Base-by-base conservation (phyloP, 2,113 vertebrate species). In the Ceyx cyanopectus region DNA sequence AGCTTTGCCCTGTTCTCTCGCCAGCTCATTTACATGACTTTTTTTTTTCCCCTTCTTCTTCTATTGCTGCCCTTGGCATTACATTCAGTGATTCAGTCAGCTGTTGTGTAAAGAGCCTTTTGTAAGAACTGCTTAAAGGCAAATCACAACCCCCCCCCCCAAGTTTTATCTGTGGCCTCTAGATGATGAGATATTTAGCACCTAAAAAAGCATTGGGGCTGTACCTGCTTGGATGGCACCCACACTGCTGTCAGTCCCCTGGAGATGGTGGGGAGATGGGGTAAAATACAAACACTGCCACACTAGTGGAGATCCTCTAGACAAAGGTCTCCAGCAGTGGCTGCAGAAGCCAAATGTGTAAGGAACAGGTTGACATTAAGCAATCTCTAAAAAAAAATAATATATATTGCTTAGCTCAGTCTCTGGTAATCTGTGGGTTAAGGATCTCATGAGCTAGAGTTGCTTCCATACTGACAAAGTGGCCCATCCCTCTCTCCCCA, bases 1-100 rank as follows among this genome's bases (percentile, higher is more conserved):
- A 96, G 91, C 70, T 84, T 48, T 92, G 84, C 81, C 92, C 94
- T 91, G 95, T 89, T 96, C 46, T 66, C 84, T 92, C 1, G 53
- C 89, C 94, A 95, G 78, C 90, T 95, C 51, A 95, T 96, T 95
- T 92, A 94, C 94, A 89, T 94, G 37, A 81, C 72, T 81, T 84
- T 62, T 81, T 94, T 82, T 15, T 56, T n/a, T 53, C 2, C 26
- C 15, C 14, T 26, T 30, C 17, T 32, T 30, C 50, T 51, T 29
- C 89, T 85, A 2, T 61, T 72, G 61, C 88, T 93, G 88, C 96
- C 93, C 89, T 91, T 92, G 94, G 93, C 77, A 87, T 82, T 94
- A 48, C 50, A 72, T 83, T 89, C 88, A 81, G 60, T 22, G n/a
- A 92, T 89, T 82, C 54, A 85, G 84, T 94, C 89, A 94, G 74